Evolutionary conservation across 2,888 invertebrate genomes (phyloP), one percentile per base, ranked within the genome.

Genomic region (Desoria tigrina): DNA sequence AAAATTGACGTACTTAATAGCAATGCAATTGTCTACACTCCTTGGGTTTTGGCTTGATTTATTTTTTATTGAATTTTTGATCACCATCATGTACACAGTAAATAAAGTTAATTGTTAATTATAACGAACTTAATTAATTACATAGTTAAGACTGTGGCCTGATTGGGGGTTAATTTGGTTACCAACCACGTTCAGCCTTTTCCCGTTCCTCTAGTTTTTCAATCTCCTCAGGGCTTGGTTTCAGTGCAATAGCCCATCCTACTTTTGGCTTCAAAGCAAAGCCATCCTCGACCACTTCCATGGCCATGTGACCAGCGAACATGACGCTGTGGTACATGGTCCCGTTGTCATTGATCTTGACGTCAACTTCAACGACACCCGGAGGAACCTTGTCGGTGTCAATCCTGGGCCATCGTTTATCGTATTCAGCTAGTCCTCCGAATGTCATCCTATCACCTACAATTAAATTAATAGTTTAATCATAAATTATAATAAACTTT

Each of bases 221-320:
- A 39, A 39, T 39, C 39, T 39, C 39, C 14, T 39, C 39, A 11
- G 11, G 11, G 11, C 14, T 14, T 14, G 39, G 39, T 39, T 39
- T 39, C 39, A n/a, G n/a, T n/a, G n/a, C n/a, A n/a, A 70, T 65
- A 6, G 45, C 64, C 71, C 71, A 71, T 0, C 68, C 71, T 2
- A 61, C 32, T 9, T 23, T 51, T 23, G 71, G 71, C 53, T 61
- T 57, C 14, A 71, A 1, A 16, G 68, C 61, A 39, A 6, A 14
- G 2, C 42, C 59, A 37, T 68, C 61, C 0, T 42, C 42, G 14
- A 54, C 57, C 1, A 63, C 23, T 61, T 71, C 64, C 11, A 21
- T 14, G 21, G 51, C 68, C 64, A 71, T 53, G 26, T 66, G 68
- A 0, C 71, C 71, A 28, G 66, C 71, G 18, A 71, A 60, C 57